Conservation (phyloP, 2,888 invertebrate species). For the Machimus rusticus region DNA sequence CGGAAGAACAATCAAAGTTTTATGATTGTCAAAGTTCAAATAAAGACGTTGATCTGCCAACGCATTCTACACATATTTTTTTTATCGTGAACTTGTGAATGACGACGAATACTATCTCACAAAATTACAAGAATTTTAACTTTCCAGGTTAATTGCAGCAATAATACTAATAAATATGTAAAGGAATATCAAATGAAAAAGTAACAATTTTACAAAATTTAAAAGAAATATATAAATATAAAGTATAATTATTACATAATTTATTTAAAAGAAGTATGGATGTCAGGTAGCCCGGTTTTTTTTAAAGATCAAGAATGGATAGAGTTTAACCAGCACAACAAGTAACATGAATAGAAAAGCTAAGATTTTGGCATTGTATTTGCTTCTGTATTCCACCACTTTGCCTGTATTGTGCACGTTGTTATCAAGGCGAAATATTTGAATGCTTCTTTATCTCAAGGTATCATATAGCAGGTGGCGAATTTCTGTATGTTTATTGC, state of each 20-base stretch:
- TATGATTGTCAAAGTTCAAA: neutral
- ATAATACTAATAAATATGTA: neutral
- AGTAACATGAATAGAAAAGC: neutral
- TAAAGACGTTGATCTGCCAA: neutral
- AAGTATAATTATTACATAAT: too few relatives aligned
- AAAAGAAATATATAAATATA: too few relatives aligned
- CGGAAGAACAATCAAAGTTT: neutral
- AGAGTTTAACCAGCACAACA: neutral
- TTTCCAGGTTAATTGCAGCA: neutral
- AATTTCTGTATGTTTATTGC: neutral
- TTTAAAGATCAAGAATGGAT: neutral
- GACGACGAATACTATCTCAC: neutral
- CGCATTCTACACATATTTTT: neutral
- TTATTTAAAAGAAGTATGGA: too few relatives aligned
- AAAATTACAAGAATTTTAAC: neutral
- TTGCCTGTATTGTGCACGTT: neutral
- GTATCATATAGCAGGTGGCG: neutral
- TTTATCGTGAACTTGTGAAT: neutral
- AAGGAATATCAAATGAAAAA: too few relatives aligned
- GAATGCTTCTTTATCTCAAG: neutral
- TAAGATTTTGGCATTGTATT: neutral
- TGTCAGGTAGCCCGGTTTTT: too few relatives aligned
- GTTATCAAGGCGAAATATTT: neutral
- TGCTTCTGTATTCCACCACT: neutral
- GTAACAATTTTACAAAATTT: too few relatives aligned